A percentile compares a stretch with the other conserved stretches of the same genome.
Conservation (phyloP, 2,888 invertebrate genomes). For the Hypercompe scribonia region DNA sequence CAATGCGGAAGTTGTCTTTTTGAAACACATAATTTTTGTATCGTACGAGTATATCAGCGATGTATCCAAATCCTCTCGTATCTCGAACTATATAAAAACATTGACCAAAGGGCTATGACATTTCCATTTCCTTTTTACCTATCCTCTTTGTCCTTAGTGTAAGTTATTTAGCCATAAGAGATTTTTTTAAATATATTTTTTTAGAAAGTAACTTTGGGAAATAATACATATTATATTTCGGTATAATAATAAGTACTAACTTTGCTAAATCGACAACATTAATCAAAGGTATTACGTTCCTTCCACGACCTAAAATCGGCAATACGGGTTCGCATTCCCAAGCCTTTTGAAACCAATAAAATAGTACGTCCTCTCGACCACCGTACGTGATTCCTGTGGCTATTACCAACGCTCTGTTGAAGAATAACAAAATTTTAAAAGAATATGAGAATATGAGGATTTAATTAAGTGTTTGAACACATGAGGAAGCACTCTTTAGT, state of each 20-base stretch:
- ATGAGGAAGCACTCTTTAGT: no score
- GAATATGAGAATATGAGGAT: background rate
- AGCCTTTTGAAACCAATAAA: conserved; percentile 89
- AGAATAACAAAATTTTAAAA: conserved; percentile 2
- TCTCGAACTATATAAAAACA: background rate
- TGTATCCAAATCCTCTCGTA: no score
- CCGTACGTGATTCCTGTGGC: conserved; percentile 89
- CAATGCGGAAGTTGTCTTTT: no score
- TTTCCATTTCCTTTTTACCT: background rate
- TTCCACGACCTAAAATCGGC: conserved; percentile 87
- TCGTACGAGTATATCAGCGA: no score
- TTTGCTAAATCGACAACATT: conserved; percentile 88
- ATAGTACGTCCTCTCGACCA: conserved; percentile 87
- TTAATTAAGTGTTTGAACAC: background rate
- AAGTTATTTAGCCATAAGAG: background rate
- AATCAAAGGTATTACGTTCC: conserved; percentile 88
- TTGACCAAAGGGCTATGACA: background rate
- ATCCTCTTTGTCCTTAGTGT: background rate
- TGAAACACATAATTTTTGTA: no score
- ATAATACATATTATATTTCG: no score
- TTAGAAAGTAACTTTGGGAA: no score
- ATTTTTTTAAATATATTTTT: background rate
- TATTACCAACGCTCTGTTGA: conserved; percentile 81
- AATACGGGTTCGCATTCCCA: conserved; percentile 88
- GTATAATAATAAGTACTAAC: conserved; percentile 63